Evolutionary conservation across 1,140 invertebrate species (phyloP), one percentile per base, ranked within the genome.

Genomic region (Temnothorax nylanderi): DNA sequence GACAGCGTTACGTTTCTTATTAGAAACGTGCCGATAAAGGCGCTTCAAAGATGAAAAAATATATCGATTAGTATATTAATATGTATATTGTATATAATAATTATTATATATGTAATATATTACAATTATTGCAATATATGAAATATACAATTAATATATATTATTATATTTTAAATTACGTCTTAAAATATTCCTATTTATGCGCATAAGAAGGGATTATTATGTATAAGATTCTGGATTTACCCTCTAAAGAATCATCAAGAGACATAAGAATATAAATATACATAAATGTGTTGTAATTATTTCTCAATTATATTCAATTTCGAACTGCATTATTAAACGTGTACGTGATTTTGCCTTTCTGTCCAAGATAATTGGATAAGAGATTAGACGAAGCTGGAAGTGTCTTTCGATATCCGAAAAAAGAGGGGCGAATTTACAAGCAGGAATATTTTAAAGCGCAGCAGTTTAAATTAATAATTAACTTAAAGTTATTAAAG

Each of bases 21-120:
- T 44, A 78, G 4, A 37, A 74, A 47, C 16, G 21, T 58, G 21
- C 86, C 60, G 13, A 89, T 0, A 18, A 75, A 89, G 2, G 10
- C 49, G n/a, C 88, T 89, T 8, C 0, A 87, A 77, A 6, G 0
- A 37, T n/a, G 16, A 18, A n/a, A 41, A 44, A 44, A 21, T n/a
- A 44, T 18, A 54, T 16, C 18, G 26, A 34, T 37, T 44, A 54
- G 54, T 32, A 21, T 34, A n/a, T 11, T 37, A 37, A 26, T 32
- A 71, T 5, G 49, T 47, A 18, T 32, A 37, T 37, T 37, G 2
- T 37, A 56, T 56, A 18, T 51, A 18, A 44, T 13, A 69, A 32
- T 71, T 34, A 32, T 51, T 51, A 51, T 51, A 44, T 21, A n/a
- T 21, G 4, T 32, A 56, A 4, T 58, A 26, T 60, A 60, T 60